Conservation (phyloP, 2,888 invertebrate genomes). For the Patella depressa region DNA sequence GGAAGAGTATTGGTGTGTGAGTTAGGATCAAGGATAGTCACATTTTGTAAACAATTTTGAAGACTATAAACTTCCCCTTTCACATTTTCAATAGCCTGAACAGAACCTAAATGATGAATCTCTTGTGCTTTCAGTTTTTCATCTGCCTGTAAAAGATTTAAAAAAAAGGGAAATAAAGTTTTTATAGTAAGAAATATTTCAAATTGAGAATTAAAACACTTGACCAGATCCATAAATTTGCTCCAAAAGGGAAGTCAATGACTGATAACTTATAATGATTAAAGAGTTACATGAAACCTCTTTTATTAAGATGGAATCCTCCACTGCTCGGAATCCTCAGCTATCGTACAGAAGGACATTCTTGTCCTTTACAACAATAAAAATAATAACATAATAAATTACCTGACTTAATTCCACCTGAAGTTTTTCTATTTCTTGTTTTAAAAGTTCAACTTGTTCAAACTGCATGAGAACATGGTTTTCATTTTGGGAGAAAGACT, state of each 20-base stretch:
- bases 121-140: conserved; percentile 55
- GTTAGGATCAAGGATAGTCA: background rate
- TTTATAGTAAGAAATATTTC: background rate
- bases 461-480: background rate
- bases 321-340: no score
- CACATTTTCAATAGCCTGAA: conserved; percentile 61
- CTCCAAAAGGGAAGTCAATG: no score
- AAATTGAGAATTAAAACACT: background rate
- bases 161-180: conserved; percentile 4
- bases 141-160: conserved; percentile 52
- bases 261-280: no score
- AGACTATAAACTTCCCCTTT: conserved; percentile 62
- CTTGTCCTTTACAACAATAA: background rate
- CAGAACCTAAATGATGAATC: conserved; percentile 51
- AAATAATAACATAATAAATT: background rate
- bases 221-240: no score
- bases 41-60: conserved; percentile 49
- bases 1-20: background rate
- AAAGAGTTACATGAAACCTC: no score
- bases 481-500: background rate
- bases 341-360: background rate
- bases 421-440: background rate
- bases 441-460: background rate
- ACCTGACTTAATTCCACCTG: conserved; percentile 1
- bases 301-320: no score